Evolutionary conservation across 2,888 invertebrate species (phyloP).

Genomic region (Dynastes hyllus): DNA sequence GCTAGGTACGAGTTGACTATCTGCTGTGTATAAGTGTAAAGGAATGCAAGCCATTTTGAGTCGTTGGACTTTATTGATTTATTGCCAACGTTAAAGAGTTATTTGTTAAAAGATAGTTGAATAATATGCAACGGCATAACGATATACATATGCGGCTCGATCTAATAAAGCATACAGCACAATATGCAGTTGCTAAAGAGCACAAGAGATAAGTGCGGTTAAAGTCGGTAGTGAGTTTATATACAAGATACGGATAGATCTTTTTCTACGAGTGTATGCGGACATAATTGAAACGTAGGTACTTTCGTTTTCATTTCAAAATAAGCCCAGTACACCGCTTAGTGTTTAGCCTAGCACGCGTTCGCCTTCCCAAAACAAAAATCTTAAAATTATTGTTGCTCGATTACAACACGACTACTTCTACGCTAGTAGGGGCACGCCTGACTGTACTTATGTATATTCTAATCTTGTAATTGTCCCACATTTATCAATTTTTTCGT

Average conservation of each 20-base stretch:
- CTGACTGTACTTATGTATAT: constrained; percentile 48
- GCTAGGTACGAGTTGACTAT: not conserved
- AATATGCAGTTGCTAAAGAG: not conserved
- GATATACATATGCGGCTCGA: not conserved
- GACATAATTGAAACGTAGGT: constrained; percentile 37
- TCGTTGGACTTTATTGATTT: constrained; percentile 10
- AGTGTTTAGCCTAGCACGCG: constrained; percentile 4
- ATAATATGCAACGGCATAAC: not conserved
- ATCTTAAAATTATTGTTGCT: constrained; percentile 55
- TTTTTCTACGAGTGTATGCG: not conserved
- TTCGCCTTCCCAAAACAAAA: constrained; percentile 44
- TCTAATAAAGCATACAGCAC: constrained; percentile 3
- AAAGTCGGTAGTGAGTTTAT: constrained; percentile 16
- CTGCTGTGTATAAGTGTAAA: not conserved
- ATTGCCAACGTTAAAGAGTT: constrained; percentile 14
- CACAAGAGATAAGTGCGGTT: constrained; percentile 26
- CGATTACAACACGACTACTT: constrained; percentile 52
- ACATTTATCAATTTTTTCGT: constrained; percentile 51
- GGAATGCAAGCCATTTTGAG: constrained; percentile 4
- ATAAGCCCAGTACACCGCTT: constrained; percentile 47
- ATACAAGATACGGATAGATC: not conserved
- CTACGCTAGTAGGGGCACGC: constrained; percentile 52
- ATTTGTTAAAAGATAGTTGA: constrained; percentile 23
- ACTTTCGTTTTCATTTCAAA: constrained; percentile 49
- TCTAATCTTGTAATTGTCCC: constrained; percentile 59